A percentile compares a stretch with the other conserved stretches of the same genome.
phyloP scores from a whole-genome alignment of 2,113 vertebrate species.

The Crotalus viridis region DNA sequence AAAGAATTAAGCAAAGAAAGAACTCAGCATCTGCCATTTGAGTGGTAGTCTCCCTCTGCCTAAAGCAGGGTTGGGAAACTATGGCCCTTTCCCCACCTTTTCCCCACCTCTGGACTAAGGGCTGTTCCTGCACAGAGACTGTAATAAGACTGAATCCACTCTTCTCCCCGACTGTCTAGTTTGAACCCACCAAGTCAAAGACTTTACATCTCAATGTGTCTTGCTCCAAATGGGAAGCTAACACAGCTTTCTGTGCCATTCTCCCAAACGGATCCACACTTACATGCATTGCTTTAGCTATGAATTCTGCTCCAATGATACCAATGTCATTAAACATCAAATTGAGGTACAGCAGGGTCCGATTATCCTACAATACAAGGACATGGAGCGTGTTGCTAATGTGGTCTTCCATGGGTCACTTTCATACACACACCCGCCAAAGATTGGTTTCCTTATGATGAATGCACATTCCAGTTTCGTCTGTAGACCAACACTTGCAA shows the following conservation, averaged over 20 bases:
- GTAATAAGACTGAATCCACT: neutral
- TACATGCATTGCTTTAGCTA: constrained; percentile 81
- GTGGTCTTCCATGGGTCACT: neutral
- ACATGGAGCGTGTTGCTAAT: neutral
- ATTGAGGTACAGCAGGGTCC: constrained; percentile 75
- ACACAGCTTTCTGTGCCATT: neutral
- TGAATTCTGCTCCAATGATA: constrained; percentile 75
- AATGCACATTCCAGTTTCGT: neutral
- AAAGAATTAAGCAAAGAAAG: neutral
- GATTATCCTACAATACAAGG: constrained; percentile 65
- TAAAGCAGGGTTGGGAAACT: no score
- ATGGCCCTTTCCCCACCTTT: no score
- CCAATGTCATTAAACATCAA: constrained; percentile 87
- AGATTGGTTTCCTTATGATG: neutral
- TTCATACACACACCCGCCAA: neutral
- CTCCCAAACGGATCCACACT: constrained; percentile 46
- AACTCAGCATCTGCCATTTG: neutral
- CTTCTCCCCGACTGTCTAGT: no score
- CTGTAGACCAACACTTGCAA: neutral
- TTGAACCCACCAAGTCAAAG: neutral
- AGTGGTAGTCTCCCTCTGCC: neutral
- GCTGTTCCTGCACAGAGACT: neutral
- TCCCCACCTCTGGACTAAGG: neutral
- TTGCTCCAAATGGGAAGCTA: neutral
- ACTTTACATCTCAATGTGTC: neutral